Evolutionary conservation across 2,797 vertebrate species (phyloP), one percentile per base, ranked within the genome.

Genomic region (Peromyscus melanophrys): DNA sequence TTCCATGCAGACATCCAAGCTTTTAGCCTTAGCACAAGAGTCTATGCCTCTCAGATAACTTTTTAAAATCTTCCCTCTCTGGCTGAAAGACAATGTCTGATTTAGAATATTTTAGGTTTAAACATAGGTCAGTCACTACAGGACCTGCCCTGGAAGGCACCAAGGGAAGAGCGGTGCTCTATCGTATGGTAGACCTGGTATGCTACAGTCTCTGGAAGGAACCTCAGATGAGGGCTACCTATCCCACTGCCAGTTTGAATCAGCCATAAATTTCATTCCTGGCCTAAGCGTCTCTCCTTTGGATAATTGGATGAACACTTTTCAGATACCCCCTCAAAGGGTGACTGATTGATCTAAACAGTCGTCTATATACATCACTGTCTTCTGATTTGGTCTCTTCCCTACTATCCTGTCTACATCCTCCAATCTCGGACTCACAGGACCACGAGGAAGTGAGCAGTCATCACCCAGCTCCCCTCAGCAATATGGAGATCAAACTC

Each of bases 281-380:
- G 25, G n/a, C 34, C 52, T 7, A 21, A 10, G 4, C 46, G 23
- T 16, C 19, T 83, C 10, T 34, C 34, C 2, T 52, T 31, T 1
- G 0, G 4, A 29, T 37, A 27, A n/a, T 1, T 11, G 40, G 2
- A 49, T 7, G 8, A 1, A 4, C 61, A 27, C 6, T 52, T 63
- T 78, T 52, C 49, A 84, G 73, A 29, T 4, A 40, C 2, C 25
- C 46, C 16, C 4, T n/a, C 10, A 16, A 6, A 57, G 5, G 4
- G 2, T 4, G 0, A 55, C 14, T 55, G 52, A 16, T 52, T 13
- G 25, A 37, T 83, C 10, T 77, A 23, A 59, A 59, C 9, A 25
- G 4, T 65, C n/a, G 89, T 37, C 52, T 89, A 49, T 57, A 25
- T 73, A 57, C 27, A 34, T 91, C 55, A 29, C 11, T 57, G 3